A percentile compares a stretch with the other conserved stretches of the same genome.
Conservation (phyloP, 2,888 invertebrate genomes). For the Ypsolopha sequella region DNA sequence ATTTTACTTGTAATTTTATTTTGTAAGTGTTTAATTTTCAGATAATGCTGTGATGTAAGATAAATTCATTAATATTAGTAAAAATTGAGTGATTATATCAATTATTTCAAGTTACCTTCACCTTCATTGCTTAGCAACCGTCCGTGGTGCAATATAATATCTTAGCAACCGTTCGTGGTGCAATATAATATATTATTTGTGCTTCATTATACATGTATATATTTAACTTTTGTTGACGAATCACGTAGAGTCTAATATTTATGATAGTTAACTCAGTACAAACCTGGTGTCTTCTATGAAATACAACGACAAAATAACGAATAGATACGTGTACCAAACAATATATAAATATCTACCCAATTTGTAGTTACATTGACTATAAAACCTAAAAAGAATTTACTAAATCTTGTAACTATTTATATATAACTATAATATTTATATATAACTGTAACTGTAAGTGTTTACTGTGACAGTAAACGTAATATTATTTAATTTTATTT, state of each 20-base stretch:
- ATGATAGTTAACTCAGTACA: background rate
- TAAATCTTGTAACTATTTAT: too few relatives aligned
- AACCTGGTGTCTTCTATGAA: background rate
- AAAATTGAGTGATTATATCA: background rate
- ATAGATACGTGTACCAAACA: background rate
- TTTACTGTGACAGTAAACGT: too few relatives aligned
- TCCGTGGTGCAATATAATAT: background rate
- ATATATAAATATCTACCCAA: too few relatives aligned
- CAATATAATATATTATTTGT: background rate
- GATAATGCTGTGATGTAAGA: constrained; percentile 65
- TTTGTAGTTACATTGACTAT: too few relatives aligned
- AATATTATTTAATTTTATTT: too few relatives aligned
- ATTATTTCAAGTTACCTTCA: background rate
- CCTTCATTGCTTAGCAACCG: background rate
- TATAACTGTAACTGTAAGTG: too few relatives aligned
- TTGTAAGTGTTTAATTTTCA: constrained; percentile 53
- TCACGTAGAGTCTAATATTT: too few relatives aligned
- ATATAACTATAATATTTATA: too few relatives aligned
- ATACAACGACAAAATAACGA: background rate
- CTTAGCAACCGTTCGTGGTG: background rate
- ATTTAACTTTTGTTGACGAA: too few relatives aligned
- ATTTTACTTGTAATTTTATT: constrained; percentile 7
- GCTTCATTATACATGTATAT: too few relatives aligned
- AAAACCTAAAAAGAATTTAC: too few relatives aligned
- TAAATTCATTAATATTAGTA: constrained; percentile 19